Conservation (phyloP, 2,113 vertebrate genomes). For the Channa maculata region DNA sequence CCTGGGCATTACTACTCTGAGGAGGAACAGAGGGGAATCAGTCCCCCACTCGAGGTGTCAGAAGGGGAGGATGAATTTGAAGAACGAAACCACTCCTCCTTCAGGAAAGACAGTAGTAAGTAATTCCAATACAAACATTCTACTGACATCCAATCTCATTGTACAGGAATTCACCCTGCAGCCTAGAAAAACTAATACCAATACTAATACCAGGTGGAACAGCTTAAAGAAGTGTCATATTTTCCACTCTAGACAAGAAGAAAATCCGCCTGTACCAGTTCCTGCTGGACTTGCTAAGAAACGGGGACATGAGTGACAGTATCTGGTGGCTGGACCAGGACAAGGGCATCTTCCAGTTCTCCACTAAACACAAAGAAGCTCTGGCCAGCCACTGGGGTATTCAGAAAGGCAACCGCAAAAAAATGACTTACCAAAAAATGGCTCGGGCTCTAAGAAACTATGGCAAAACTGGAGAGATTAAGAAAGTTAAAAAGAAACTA, state of each 20-base stretch:
- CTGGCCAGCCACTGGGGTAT: conserved; percentile 95
- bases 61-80: conserved; percentile 75
- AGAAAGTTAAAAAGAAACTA: conserved; percentile 98
- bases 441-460: conserved; percentile 98
- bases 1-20: conserved; percentile 68
- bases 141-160: neutral
- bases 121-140: neutral
- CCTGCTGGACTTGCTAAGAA: conserved; percentile 82
- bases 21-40: conserved; percentile 67
- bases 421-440: conserved; percentile 99
- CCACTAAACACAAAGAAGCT: conserved; percentile 97
- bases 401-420: conserved; percentile 99
- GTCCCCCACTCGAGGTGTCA: conserved; percentile 72
- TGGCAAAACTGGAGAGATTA: conserved; percentile 97
- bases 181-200: neutral
- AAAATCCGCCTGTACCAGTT: conserved; percentile 85
- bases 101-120: conserved; percentile 70
- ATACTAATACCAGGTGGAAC: neutral
- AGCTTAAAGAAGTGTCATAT: neutral
- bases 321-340: conserved; percentile 93
- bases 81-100: conserved; percentile 46
- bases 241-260: conserved; percentile 67
- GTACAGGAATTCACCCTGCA: neutral
- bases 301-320: conserved; percentile 81
- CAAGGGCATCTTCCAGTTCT: conserved; percentile 99